Evolutionary conservation across 2,113 vertebrate species (phyloP), one percentile per base, ranked within the genome.

Genomic region (Potamarius usumacintae): DNA sequence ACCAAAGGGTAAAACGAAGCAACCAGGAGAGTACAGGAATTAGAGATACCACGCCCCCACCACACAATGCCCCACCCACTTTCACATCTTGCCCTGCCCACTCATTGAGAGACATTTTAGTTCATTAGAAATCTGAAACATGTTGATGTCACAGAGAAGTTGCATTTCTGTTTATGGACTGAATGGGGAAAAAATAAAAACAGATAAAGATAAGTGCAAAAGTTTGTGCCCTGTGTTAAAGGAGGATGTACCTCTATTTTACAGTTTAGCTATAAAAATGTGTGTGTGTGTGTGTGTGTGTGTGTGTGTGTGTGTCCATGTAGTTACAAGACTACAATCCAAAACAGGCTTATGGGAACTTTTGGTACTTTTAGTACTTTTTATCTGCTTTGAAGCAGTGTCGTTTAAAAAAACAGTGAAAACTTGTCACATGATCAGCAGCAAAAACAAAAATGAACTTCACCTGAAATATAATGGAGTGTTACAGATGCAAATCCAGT

Each of bases 1-100:
- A 58, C 94, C 96, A 0, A 87, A 87, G 10, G 94, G 95, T 3
- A 97, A 97, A 92, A 97, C 96, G 89, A 95, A 96, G 88, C 95
- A 94, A 20, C 96, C 95, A 0, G 96, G 95, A 30, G 96, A 98
- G 91, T 96, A 95, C 7, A 94, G 95, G 91, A 96, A 97, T 90
- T 95, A 83, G 78, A 91, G 30, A 42, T 0, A 11, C 79, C 30
- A 62, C 30, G 5, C 57, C 52, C 76, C 6, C 18, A 27, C n/a
- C 12, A 1, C 11, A 18, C 1, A 50, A 55, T 27, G 14, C 85
- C 60, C 15, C 55, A 0, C 27, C 53, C 78, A 20, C 18, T 80
- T 34, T 18, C 15, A 58, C 53, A 80, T 1, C 10, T 8, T 58
- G 17, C n/a, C 12, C 9, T 27, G 27, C 18, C 71, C n/a, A 20